Evolutionary conservation across 2,888 invertebrate genomes (phyloP).

Genomic region (Mythimna loreyi): DNA sequence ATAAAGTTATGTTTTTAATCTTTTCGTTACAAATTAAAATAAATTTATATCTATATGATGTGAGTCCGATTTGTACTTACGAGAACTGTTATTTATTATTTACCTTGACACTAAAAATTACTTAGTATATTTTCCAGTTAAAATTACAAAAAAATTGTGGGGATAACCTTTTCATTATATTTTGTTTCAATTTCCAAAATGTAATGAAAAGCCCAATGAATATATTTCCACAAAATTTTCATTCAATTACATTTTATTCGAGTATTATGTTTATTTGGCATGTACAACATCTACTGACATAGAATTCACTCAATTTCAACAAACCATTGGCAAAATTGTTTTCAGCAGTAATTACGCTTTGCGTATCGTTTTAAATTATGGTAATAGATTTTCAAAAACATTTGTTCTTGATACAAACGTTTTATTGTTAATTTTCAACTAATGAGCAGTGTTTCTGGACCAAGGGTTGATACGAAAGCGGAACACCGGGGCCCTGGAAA

Average conservation of each 20-base stretch:
- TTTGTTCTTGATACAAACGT: not conserved
- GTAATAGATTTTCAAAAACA: slow-evolving; percentile 7
- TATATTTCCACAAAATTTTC: not conserved
- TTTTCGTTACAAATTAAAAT: too few species aligned
- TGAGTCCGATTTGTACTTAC: too few species aligned
- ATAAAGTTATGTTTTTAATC: too few species aligned
- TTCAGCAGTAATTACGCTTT: slow-evolving; percentile 4
- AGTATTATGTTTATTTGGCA: slow-evolving; percentile 14
- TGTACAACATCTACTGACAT: not conserved
- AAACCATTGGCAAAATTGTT: slow-evolving; percentile 1
- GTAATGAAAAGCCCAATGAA: not conserved
- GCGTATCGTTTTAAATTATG: slow-evolving; percentile 17
- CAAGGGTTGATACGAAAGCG: too few species aligned
- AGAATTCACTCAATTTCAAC: slow-evolving; percentile 24
- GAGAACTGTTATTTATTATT: too few species aligned
- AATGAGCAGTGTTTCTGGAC: not conserved
- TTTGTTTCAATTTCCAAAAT: slow-evolving; percentile 19
- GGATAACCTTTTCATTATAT: not conserved
- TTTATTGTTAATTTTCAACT: not conserved
- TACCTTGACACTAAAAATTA: too few species aligned
- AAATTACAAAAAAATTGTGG: not conserved
- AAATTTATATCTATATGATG: too few species aligned
- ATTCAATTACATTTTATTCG: not conserved
- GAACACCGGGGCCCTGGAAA: too few species aligned
- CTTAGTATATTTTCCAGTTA: not conserved